These are phyloP conservation scores for Myiagra hebetior DNA, from an alignment of 2,113 vertebrate species.

Conservation along the genomic window DNA sequence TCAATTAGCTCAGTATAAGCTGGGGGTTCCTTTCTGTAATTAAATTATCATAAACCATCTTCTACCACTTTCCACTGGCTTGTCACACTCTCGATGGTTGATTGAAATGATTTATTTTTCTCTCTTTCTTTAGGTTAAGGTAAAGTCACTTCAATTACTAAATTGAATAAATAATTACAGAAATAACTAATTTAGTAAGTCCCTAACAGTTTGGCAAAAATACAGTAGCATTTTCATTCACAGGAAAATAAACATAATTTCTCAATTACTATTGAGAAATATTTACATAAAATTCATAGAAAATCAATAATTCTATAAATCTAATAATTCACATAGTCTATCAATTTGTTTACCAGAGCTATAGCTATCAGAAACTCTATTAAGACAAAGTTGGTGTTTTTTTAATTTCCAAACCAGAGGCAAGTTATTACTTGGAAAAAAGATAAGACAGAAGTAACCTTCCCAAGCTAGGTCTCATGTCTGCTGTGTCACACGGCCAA, in stretches of 20 bases:
- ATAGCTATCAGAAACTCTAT: neutral
- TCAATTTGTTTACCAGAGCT: neutral
- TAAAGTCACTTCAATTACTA: neutral
- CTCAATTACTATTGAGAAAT: neutral
- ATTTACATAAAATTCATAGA: neutral
- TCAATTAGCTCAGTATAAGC: neutral
- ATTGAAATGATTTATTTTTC: neutral
- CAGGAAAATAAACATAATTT: neutral
- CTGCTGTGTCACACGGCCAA: neutral
- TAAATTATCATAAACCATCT: neutral
- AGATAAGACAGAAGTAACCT: neutral
- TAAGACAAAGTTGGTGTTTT: neutral
- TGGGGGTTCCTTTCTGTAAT: neutral
- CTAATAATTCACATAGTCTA: neutral
- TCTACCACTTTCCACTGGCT: neutral
- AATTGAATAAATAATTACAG: neutral
- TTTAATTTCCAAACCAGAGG: neutral
- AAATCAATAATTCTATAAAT: neutral
- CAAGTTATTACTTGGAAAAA: neutral
- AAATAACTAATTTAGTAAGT: neutral
- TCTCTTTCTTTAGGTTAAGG: neutral
- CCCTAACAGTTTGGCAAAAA: neutral
- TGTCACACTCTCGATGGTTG: neutral
- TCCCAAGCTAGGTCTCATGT: neutral
- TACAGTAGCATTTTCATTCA: neutral